Percentiles rank a stretch among this genome's conserved stretches.
These are phyloP conservation scores for Myotis yumanensis DNA, from an alignment of 2,113 vertebrate species.

Conservation along the genomic window DNA sequence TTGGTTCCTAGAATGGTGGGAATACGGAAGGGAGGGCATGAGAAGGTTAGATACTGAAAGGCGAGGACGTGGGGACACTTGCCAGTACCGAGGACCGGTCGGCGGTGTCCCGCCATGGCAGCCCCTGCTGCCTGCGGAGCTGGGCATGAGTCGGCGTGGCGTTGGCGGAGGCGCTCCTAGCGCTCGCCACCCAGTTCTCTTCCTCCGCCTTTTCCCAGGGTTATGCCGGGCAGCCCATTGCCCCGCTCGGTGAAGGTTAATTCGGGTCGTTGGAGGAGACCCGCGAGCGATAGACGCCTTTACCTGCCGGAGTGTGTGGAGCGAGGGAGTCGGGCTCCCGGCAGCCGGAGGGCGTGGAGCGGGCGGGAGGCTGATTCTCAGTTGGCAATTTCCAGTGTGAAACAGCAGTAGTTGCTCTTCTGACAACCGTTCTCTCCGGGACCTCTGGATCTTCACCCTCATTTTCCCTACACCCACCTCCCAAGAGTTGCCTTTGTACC, in stretches of 20 bases:
- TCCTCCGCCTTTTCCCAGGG: too few species aligned
- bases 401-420: neutral
- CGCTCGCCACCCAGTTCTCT: neutral
- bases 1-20: neutral
- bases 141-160: neutral
- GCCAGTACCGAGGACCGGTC: neutral
- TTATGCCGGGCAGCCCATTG: neutral
- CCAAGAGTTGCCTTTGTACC: neutral
- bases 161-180: neutral
- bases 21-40: neutral
- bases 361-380: neutral
- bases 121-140: neutral
- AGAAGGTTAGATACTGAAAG: neutral
- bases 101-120: slow-evolving; percentile 12
- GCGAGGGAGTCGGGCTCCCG: neutral
- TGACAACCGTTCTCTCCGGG: neutral
- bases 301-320: neutral
- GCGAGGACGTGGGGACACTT: neutral
- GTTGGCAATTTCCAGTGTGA: neutral
- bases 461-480: fast-evolving
- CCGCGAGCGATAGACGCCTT: neutral
- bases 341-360: neutral
- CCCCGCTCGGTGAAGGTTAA: neutral
- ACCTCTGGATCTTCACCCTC: neutral
- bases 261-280: neutral